Evolutionary conservation across 2,113 vertebrate genomes (phyloP).

Genomic region (Gallinago media): DNA sequence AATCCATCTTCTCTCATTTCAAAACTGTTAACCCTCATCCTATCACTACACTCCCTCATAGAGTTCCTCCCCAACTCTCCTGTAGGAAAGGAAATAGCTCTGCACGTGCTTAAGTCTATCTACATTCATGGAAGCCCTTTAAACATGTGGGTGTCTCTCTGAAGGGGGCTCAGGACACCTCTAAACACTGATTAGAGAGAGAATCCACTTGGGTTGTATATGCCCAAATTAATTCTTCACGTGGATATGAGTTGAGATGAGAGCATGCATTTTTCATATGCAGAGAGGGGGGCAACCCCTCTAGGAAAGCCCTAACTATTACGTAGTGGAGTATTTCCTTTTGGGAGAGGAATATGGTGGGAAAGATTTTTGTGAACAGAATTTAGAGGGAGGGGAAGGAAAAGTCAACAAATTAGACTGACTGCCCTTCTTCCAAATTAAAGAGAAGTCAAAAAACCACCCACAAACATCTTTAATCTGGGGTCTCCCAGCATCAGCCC

Average conservation of each 20-base stretch:
- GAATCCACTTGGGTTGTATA: not conserved
- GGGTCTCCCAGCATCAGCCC: not conserved
- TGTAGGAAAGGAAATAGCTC: not conserved
- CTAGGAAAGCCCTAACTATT: not conserved
- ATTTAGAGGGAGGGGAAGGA: rapidly evolving
- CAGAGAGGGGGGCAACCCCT: not conserved
- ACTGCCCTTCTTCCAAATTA: not conserved
- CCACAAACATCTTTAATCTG: not conserved
- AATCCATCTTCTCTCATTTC: no score
- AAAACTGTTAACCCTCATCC: no score
- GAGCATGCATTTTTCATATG: not conserved
- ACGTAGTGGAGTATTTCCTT: not conserved
- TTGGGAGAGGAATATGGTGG: not conserved
- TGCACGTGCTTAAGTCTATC: not conserved
- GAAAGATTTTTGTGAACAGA: not conserved
- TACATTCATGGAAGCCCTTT: not conserved
- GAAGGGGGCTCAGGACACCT: not conserved
- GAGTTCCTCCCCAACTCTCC: no score
- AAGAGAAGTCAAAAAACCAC: not conserved
- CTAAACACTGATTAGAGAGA: not conserved
- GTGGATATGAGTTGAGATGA: not conserved
- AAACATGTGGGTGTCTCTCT: not conserved
- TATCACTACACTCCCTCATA: no score
- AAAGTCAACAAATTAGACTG: not conserved
- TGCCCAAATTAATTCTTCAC: not conserved